A percentile compares a stretch with the other conserved stretches of the same genome.
phyloP scores from a whole-genome alignment of 2,113 vertebrate species.

The Cichladusa arquata region DNA sequence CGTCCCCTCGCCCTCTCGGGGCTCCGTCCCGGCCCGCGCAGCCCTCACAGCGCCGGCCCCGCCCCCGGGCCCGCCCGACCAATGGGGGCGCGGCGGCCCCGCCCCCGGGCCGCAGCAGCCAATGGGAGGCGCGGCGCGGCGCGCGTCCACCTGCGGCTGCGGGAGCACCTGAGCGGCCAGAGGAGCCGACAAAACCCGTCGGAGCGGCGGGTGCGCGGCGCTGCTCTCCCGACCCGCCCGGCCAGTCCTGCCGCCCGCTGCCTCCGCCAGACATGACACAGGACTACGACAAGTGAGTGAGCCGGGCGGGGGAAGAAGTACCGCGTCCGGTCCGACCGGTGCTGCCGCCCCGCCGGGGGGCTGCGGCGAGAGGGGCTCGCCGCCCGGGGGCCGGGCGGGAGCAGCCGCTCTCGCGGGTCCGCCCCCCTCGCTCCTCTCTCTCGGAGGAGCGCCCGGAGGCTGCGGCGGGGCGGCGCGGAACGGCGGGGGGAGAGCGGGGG shows the following conservation, averaged over 20 bases:
- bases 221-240: slow-evolving; percentile 89
- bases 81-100: background rate
- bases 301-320: background rate
- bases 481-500: too few species aligned
- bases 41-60: background rate
- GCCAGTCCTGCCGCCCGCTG: slow-evolving; percentile 94
- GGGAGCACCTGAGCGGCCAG: slow-evolving; percentile 85
- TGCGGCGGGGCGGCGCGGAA: too few species aligned
- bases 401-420: too few species aligned
- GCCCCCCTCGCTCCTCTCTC: too few species aligned
- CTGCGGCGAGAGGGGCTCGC: background rate
- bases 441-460: too few species aligned
- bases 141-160: slow-evolving; percentile 58
- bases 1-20: too few species aligned
- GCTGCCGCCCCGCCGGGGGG: background rate
- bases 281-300: slow-evolving; percentile 97
- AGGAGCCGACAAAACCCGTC: slow-evolving; percentile 95
- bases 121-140: slow-evolving; percentile 38
- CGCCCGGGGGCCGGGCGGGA: background rate
- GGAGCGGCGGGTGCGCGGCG: slow-evolving; percentile 76
- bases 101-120: background rate
- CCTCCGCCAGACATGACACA: slow-evolving; percentile 89
- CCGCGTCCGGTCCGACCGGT: slow-evolving; percentile 16
- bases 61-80: background rate
- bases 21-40: background rate